Conservation (phyloP, 2,888 invertebrate genomes). For the Ormyrus thymus region DNA sequence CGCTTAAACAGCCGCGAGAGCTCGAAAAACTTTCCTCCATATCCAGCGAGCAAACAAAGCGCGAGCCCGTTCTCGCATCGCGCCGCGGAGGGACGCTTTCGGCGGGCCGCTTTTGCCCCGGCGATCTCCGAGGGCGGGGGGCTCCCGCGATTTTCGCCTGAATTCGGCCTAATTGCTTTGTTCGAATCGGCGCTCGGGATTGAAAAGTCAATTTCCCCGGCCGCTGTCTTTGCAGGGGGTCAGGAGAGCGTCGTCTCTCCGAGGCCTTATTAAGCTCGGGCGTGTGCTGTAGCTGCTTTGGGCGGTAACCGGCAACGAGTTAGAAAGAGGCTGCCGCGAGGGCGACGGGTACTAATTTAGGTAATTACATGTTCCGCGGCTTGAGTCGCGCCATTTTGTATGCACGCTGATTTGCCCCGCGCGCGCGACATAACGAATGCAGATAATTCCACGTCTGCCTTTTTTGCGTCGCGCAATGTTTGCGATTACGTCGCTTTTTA, state of each 20-base stretch:
- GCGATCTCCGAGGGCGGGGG: constrained; percentile 57
- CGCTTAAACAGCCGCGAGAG: neutral
- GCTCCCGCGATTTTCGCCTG: constrained; percentile 66
- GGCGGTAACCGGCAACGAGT: neutral
- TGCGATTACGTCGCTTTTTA: constrained; percentile 55
- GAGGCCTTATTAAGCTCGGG: constrained; percentile 13
- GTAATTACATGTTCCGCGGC: constrained; percentile 55
- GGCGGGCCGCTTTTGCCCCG: too few species aligned
- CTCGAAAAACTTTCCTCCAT: constrained; percentile 11
- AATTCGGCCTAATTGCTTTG: constrained; percentile 73
- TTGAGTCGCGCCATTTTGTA: constrained; percentile 45
- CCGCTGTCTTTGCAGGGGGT: neutral
- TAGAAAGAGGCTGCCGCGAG: constrained; percentile 8
- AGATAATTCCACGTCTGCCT: constrained; percentile 56
- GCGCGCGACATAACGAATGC: constrained; percentile 53
- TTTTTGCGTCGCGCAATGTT: constrained; percentile 52
- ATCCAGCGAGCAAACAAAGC: constrained; percentile 4
- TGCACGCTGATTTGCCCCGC: constrained; percentile 41
- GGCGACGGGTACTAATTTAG: constrained; percentile 55
- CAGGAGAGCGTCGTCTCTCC: constrained; percentile 1
- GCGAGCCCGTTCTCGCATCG: constrained; percentile 60
- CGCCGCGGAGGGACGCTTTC: constrained; percentile 68
- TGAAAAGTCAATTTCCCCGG: neutral
- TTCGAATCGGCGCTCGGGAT: neutral
- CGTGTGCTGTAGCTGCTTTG: neutral